These are phyloP conservation scores for Mionectes olivaceus DNA, from an alignment of 2,797 vertebrate genomes.

Conservation along the genomic window DNA sequence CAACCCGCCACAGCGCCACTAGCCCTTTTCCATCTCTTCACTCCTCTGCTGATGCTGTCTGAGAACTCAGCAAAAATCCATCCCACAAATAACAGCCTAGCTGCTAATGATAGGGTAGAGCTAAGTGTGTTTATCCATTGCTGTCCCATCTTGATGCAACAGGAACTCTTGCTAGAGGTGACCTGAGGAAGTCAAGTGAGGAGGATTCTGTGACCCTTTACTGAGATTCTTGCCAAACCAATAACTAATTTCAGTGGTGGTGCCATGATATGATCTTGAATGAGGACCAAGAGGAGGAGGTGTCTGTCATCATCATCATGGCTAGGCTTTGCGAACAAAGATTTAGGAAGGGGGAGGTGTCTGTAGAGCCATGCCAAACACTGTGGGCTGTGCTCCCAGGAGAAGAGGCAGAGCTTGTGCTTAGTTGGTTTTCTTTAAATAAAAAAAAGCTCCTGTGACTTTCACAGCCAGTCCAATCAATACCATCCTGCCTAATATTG, in stretches of 20 bases:
- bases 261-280: background rate
- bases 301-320: background rate
- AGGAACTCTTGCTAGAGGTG: background rate
- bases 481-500: background rate
- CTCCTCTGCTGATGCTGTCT: background rate
- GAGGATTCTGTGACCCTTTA: background rate
- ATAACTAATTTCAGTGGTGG: background rate
- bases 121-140: background rate
- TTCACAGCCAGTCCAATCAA: background rate
- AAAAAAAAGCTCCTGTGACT: background rate
- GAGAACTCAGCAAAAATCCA: slow-evolving; percentile 36
- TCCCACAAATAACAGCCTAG: slow-evolving; percentile 16
- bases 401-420: background rate
- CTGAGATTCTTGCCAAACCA: background rate
- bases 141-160: background rate
- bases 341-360: background rate
- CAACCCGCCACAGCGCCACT: background rate
- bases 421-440: background rate
- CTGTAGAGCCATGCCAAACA: background rate
- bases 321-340: too few species aligned
- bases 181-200: background rate
- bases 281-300: background rate
- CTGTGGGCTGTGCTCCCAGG: background rate
- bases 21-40: background rate
- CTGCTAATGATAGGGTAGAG: slow-evolving; percentile 16